Conservation (phyloP, 2,888 invertebrate species). For the Eupithecia inturbata region DNA sequence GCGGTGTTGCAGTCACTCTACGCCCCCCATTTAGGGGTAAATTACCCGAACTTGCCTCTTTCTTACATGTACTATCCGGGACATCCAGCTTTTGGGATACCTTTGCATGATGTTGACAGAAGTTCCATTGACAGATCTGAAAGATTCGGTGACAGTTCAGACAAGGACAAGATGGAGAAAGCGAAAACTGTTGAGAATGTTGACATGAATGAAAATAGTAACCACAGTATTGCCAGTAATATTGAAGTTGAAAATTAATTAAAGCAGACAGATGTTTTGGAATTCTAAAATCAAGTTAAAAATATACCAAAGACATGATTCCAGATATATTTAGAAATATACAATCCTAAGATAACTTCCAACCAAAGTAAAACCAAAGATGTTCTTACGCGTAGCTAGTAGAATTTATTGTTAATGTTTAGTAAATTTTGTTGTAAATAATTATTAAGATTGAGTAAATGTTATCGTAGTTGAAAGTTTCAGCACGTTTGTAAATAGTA, state of each 20-base stretch:
- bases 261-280: background rate
- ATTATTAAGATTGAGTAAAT: conserved; percentile 62
- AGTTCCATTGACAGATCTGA: conserved; percentile 53
- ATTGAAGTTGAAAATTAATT: conserved; percentile 79
- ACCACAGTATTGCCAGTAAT: conserved; percentile 81
- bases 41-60: conserved; percentile 74
- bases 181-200: conserved; percentile 54
- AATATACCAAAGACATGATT: conserved; percentile 14
- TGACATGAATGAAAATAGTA: conserved; percentile 76
- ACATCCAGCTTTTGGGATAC: conserved; percentile 71
- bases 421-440: conserved; percentile 72
- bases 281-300: conserved; percentile 5
- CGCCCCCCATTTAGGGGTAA: conserved; percentile 77
- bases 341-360: conserved; percentile 8
- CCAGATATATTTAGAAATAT: conserved; percentile 16
- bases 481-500: conserved; percentile 79
- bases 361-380: conserved; percentile 59
- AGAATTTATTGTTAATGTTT: conserved; percentile 64
- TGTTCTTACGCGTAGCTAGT: conserved; percentile 57
- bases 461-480: conserved; percentile 60
- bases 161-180: conserved; percentile 64
- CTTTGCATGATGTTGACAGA: conserved; percentile 69
- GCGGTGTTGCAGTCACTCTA: conserved; percentile 79
- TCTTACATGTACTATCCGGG: conserved; percentile 81
- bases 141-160: conserved; percentile 59